Percentiles rank a stretch among this genome's conserved stretches.
Conservation (phyloP, 2,888 invertebrate species). For the Tetropium fuscum region DNA sequence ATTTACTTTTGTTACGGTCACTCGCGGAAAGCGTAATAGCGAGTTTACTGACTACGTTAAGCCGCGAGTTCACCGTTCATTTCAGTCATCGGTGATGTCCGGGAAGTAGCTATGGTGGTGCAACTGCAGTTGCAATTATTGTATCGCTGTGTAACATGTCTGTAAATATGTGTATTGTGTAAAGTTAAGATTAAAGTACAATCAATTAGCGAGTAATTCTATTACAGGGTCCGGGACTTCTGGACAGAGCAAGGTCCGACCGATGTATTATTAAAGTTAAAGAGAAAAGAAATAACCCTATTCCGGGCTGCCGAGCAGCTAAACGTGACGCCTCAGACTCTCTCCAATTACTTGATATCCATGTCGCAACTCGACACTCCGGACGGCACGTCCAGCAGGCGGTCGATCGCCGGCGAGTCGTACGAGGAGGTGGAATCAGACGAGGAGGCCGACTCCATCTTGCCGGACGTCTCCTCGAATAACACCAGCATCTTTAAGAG, state of each 20-base stretch:
- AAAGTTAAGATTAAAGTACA: no score
- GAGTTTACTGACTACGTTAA: no score
- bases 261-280: slow-evolving; percentile 77
- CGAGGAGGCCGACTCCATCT: slow-evolving; percentile 66
- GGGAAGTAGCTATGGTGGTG: no score
- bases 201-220: no score
- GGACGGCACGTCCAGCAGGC: slow-evolving; percentile 63
- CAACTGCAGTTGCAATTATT: no score
- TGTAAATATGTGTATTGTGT: no score
- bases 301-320: slow-evolving; percentile 81
- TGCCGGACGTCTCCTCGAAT: slow-evolving; percentile 65
- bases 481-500: slow-evolving; percentile 60
- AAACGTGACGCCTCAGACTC: slow-evolving; percentile 80
- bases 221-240: slow-evolving; percentile 75
- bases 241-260: slow-evolving; percentile 84
- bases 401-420: slow-evolving; percentile 62
- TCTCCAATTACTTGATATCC: slow-evolving; percentile 77
- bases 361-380: slow-evolving; percentile 68
- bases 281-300: slow-evolving; percentile 78
- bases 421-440: slow-evolving; percentile 65
- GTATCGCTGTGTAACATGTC: no score
- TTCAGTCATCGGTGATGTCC: no score
- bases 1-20: no score
- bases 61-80: no score
- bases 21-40: no score